Conservation (phyloP, 2,113 vertebrate genomes). For the Aegypius monachus region DNA sequence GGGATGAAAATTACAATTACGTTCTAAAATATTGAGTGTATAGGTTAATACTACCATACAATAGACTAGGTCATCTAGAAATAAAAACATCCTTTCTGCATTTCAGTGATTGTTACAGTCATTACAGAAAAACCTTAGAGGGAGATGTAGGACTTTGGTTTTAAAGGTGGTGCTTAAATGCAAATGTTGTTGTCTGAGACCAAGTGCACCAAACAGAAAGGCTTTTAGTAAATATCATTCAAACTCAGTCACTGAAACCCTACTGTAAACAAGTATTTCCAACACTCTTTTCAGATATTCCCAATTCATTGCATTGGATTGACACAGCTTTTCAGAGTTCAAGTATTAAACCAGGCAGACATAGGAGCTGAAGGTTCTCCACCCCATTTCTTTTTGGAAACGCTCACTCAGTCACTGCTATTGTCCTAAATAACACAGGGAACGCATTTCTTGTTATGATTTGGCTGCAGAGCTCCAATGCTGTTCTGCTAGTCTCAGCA, state of each 20-base stretch:
- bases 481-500: background rate
- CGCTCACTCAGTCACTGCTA: background rate
- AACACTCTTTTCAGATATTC: background rate
- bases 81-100: background rate
- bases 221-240: background rate
- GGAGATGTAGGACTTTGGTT: background rate
- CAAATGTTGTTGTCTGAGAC: background rate
- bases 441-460: background rate
- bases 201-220: background rate
- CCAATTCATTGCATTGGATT: background rate
- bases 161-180: background rate
- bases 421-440: background rate
- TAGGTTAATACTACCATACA: background rate
- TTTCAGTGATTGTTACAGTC: background rate
- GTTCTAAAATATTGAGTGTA: background rate
- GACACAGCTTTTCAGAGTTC: background rate
- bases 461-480: background rate
- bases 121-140: background rate
- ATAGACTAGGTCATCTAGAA: background rate
- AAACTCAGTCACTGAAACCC: background rate
- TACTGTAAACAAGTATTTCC: fast-evolving
- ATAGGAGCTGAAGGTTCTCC: background rate
- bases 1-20: background rate
- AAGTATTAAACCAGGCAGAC: background rate
- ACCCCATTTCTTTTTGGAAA: background rate